Base-by-base conservation (phyloP, 2,888 invertebrate species). In the Dryadula phaetusa region DNA sequence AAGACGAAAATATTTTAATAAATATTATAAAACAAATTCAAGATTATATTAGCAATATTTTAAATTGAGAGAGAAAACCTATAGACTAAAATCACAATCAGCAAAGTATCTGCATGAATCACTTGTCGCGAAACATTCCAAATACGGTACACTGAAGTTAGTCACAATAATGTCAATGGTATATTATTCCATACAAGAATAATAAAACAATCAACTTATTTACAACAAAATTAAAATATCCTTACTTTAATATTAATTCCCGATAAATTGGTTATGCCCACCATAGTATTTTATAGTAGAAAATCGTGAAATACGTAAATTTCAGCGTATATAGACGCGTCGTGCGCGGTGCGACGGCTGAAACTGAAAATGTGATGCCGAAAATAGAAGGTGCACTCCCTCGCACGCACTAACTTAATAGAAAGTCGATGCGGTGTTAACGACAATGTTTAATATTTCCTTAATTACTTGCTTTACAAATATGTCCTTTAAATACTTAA, bases 161-260 rank as follows among this genome's bases (percentile, higher is more conserved):
- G 56, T 16, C 20, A 28, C 32, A 6, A 62, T 46, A 37, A 44
- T 10, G 37, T 37, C 37, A 37, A 3, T 12, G 40, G 18, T n/a
- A 37, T n/a, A 16, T 22, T 40, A 4, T 56, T 71, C 72, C 66
- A 65, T 12, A 60, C 49, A 70, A 67, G 65, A 67, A 67, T 42
- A 52, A 47, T 40, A 37, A 52, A 37, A 20, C 14, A 37, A 37
- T 12, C 10, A 34, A 65, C 22, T 25, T 66, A 61, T 34, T 40
- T 44, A 53, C 14, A 60, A 32, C 10, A 66, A 47, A 2, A 47
- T 1, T 34, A 34, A 56, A 0, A 42, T 40, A 58, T 37, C 85
- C 92, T 91, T 79, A 92, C 92, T 90, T 91, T 91, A 44, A 92
- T 92, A 80, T 88, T 90, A 67, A 91, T 85, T 46, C 92, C 92